Evolutionary conservation across 64 coral and sea anemone species (phyloP).

Genomic region (Trachythela sp.): DNA sequence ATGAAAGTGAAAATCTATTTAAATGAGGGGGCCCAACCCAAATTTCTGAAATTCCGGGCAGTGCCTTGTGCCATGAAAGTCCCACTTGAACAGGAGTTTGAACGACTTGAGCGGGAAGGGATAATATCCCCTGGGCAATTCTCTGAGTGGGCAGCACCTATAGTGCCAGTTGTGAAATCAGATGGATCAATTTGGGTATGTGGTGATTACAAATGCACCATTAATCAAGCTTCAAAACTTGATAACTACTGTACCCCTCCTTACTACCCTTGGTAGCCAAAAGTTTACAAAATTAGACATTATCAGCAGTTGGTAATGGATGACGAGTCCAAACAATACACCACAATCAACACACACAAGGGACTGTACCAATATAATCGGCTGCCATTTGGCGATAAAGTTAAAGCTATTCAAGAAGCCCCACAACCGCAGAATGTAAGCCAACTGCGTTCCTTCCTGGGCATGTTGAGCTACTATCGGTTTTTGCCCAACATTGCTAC

Average conservation of each 20-base stretch:
- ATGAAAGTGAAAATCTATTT: not conserved
- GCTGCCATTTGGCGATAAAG: conserved; percentile 45
- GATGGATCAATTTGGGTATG: no score
- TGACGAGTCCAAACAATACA: conserved; percentile 37
- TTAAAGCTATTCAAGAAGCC: conserved; percentile 32
- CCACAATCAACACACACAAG: conserved; percentile 55
- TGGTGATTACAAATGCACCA: no score
- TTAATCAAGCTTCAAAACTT: not conserved
- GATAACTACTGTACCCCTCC: not conserved
- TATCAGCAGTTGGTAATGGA: conserved; percentile 35
- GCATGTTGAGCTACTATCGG: not conserved
- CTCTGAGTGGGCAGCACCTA: not conserved
- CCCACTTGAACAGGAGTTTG: not conserved
- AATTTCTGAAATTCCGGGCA: not conserved
- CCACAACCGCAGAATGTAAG: conserved; percentile 7
- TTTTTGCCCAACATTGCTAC: conserved; percentile 47
- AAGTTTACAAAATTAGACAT: conserved; percentile 56
- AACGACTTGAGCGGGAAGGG: not conserved
- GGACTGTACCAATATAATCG: conserved; percentile 30
- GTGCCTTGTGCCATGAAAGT: not conserved
- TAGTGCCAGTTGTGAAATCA: no score
- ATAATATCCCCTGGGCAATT: not conserved
- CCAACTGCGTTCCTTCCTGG: not conserved
- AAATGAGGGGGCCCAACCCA: not conserved
- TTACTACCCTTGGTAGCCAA: not conserved